Conservation (phyloP, 2,113 vertebrate genomes). For the Paradisaea rubra region DNA sequence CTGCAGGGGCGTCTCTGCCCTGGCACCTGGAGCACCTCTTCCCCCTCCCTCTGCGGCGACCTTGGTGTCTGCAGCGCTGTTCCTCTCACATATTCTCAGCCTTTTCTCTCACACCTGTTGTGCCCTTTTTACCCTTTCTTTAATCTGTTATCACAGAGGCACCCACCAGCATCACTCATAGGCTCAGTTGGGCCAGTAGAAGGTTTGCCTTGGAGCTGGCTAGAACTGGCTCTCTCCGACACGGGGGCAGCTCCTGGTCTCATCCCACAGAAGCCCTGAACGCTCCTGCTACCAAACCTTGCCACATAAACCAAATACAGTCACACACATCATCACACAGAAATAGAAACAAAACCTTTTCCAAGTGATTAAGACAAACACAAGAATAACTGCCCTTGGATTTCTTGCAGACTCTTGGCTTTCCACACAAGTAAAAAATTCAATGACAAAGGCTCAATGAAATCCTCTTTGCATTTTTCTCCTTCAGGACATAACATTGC, state of each 20-base stretch:
- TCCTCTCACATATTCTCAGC: neutral
- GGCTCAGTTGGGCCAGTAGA: accelerated
- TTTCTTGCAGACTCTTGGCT: neutral
- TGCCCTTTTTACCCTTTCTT: neutral
- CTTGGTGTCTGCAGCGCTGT: neutral
- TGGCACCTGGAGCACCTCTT: neutral
- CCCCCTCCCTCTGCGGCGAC: neutral
- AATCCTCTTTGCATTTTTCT: neutral
- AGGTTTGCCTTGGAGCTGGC: neutral
- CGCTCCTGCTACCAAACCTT: neutral
- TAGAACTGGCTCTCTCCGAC: neutral
- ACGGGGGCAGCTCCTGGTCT: neutral
- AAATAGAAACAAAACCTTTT: neutral
- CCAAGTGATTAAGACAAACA: neutral
- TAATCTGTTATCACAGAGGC: neutral
- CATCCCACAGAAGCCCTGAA: neutral
- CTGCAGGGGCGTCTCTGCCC: neutral
- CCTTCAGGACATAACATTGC: neutral
- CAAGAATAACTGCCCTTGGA: neutral
- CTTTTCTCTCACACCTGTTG: neutral
- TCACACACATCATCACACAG: neutral
- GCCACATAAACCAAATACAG: neutral
- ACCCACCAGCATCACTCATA: accelerated
- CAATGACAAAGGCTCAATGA: neutral
- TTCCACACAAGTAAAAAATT: neutral